phyloP scores from a whole-genome alignment of 2,113 vertebrate species.

The Brevimyrus niger region DNA sequence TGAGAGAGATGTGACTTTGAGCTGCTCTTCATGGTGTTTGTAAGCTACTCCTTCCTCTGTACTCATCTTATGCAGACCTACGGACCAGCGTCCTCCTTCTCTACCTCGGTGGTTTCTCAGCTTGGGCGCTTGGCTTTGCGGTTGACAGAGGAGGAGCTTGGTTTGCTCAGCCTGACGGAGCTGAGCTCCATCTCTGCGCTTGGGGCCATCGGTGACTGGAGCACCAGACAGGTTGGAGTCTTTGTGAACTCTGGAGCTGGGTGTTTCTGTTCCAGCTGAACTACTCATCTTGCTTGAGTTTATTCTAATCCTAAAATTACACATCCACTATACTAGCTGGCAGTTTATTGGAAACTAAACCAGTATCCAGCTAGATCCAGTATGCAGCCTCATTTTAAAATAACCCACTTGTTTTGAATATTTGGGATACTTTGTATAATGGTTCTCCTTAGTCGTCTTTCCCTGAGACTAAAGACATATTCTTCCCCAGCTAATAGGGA shows the following conservation, averaged over 20 bases:
- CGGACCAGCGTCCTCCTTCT: constrained; percentile 49
- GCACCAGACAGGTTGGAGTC: constrained; percentile 50
- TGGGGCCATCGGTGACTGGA: constrained; percentile 53
- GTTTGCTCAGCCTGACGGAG: constrained; percentile 46
- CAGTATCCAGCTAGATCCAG: background rate
- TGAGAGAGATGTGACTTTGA: background rate
- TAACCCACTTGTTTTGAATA: background rate
- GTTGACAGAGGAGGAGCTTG: constrained; percentile 53
- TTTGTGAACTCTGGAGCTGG: background rate
- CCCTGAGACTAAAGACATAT: background rate
- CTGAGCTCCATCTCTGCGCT: constrained; percentile 47
- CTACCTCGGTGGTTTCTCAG: constrained; percentile 53
- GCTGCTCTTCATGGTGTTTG: background rate
- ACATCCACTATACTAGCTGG: background rate
- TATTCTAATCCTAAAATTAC: background rate
- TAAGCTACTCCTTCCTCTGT: background rate
- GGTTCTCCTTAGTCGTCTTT: background rate
- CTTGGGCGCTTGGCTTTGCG: constrained; percentile 50
- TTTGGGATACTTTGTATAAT: background rate
- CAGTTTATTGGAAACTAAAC: background rate
- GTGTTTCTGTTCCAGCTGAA: background rate
- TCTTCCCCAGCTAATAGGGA: background rate
- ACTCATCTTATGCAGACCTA: constrained; percentile 43
- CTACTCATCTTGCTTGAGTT: background rate
- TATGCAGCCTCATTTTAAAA: background rate